Evolutionary conservation across 2,113 vertebrate species (phyloP).

Genomic region (Hydropotes inermis): DNA sequence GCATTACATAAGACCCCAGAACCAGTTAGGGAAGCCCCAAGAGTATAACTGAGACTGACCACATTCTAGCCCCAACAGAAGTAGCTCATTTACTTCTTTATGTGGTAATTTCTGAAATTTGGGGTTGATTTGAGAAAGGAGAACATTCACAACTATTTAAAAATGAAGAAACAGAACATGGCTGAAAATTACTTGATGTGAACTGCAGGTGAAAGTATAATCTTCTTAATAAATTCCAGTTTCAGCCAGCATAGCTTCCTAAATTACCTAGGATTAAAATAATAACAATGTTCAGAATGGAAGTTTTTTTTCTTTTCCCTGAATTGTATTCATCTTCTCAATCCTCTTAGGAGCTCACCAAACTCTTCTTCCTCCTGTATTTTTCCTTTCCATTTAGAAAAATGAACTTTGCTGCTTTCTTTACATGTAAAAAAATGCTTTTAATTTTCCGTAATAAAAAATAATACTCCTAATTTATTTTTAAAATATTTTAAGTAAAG

Average conservation of each 20-base stretch:
- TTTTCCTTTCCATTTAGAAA: slow-evolving; percentile 58
- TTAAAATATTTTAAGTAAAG: neutral
- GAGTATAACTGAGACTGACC: neutral
- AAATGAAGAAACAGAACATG: slow-evolving; percentile 8
- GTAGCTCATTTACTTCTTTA: slow-evolving; percentile 3
- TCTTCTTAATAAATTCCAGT: slow-evolving; percentile 73
- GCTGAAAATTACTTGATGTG: slow-evolving; percentile 59
- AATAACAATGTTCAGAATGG: slow-evolving; percentile 54
- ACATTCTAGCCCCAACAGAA: neutral
- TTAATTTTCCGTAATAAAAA: slow-evolving; percentile 38
- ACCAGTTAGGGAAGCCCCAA: neutral
- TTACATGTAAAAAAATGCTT: slow-evolving; percentile 14
- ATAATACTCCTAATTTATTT: neutral
- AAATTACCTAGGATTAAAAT: slow-evolving; percentile 69
- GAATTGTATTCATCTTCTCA: slow-evolving; percentile 54
- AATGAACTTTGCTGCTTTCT: slow-evolving; percentile 15
- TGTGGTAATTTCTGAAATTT: slow-evolving; percentile 18
- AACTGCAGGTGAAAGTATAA: slow-evolving; percentile 61
- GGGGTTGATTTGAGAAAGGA: slow-evolving; percentile 43
- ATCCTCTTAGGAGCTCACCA: slow-evolving; percentile 62
- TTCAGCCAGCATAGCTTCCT: slow-evolving; percentile 66
- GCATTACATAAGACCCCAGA: neutral
- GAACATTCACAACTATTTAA: slow-evolving; percentile 47
- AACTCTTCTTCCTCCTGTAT: slow-evolving; percentile 63
- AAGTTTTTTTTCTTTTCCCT: slow-evolving; percentile 27